Evolutionary conservation across 2,797 vertebrate species (phyloP), one percentile per base, ranked within the genome.

Genomic region (Kryptopterus vitreolus): DNA sequence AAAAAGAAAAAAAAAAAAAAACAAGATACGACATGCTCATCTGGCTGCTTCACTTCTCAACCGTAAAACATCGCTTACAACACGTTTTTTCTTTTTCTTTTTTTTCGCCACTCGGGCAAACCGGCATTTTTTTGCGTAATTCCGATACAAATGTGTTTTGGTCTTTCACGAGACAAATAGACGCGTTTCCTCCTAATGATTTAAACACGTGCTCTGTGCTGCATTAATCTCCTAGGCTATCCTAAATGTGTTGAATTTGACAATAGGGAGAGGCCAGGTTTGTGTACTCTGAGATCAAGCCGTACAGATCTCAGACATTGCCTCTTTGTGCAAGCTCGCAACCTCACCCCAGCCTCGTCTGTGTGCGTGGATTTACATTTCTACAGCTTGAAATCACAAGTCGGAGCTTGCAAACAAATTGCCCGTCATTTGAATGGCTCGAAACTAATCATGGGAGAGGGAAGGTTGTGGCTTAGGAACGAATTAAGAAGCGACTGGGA

Each of bases 351-450:
- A 50, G 63, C 58, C 66, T 43, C 70, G 65, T 43, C 77, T 70
- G 55, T 20, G 38, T 18, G n/a, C n/a, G 68, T 22, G 79, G 65
- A 85, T 83, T 84, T 63, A 59, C 73, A 73, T 79, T 75, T 76
- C 46, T 76, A 70, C 29, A 81, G 80, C 82, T 79, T 81, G 43
- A 33, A 84, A 81, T 84, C 43, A 79, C 77, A 84, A 84, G 83
- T 84, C 63, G 35, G 35, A 82, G 74, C 79, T 78, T 86, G 76
- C 62, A 58, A 78, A 83, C 72, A 84, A 84, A 73, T 69, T 31
- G 63, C 77, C 69, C 29, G 29, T 79, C 31, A 33, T 81, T 58
- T 77, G 63, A 78, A 82, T 50, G 62, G 55, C 71, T 78, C 73
- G 38, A 43, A n/a, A 80, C 53, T 79, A 78, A 79, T 82, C 77